Evolutionary conservation across 2,113 vertebrate genomes (phyloP), one percentile per base, ranked within the genome.

Genomic region (Phaetusa simplex): DNA sequence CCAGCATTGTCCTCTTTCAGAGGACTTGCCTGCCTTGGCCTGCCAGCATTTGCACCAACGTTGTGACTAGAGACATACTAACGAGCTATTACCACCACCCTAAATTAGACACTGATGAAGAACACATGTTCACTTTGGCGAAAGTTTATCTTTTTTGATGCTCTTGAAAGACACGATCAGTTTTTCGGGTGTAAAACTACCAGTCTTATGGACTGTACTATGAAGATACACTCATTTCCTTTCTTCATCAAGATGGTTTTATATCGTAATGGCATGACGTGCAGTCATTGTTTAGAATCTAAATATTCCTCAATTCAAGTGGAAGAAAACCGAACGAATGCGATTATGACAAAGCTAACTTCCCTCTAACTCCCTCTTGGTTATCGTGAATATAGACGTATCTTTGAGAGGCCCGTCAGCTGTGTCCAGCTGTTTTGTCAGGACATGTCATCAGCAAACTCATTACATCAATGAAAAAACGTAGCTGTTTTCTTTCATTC

Each of bases 371-470:
- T 92, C 93, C 55, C 79, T 74, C 40, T 42, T 47, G 38, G 43
- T 59, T 94, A 82, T 89, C 36, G 19, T 15, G 13, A 74, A 76
- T 72, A 65, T 4, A 92, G 8, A 6, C 81, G 17, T 67, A 52
- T 71, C 27, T 81, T 69, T 59, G 79, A 83, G 72, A 64, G 42
- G 64, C 56, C 56, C 86, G 65, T 92, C 95, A 96, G 91, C 92
- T 95, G 92, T 49, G 23, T 82, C 82, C 94, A 93, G 93, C 95
- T 93, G 86, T 90, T 93, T 94, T 67, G 71, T 82, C 59, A 78
- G 62, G 45, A 59, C 14, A 47, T 3, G 3, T 74, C 65, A 93
- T 86, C 92, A 95, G 64, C 14, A 88, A 92, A 74, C 40, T 85
- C 43, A 55, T 55, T 83, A 53, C 29, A 88, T 62, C 26, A 55